Base-by-base conservation (phyloP, 2,797 vertebrate genomes). In the Oryzias dopingdopingensis region DNA sequence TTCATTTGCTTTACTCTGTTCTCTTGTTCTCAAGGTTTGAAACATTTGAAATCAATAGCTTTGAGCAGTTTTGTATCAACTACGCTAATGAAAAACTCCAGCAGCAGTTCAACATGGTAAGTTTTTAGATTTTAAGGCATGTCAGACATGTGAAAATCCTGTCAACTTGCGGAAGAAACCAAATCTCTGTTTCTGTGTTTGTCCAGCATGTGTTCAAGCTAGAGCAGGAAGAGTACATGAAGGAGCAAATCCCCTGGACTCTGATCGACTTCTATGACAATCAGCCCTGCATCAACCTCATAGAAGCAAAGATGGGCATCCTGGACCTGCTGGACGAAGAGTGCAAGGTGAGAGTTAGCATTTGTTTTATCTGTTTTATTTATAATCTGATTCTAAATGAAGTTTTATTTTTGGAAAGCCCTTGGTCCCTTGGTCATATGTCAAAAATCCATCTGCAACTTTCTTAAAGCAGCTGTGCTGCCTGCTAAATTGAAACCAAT, bases 11-110 rank as follows among this genome's bases (percentile, higher is more conserved):
- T 62, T 3, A 29, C 24, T 73, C 59, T 72, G 14, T 45, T 50
- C 29, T 23, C 74, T 70, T 71, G n/a, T 40, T 59, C 40, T 29
- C 4, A 80, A 99, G 97, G 80, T 99, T 99, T 89, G 97, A 99
- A 88, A 99, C 97, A 0, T 99, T 99, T 59, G 97, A 99, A 81
- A 95, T 96, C 89, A 99, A 99, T 92, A 99, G 97, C 87, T 99
- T 99, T 84, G 97, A 99, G 84, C 97, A 99, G 81, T 99, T 99
- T 85, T 99, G 97, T 76, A 99, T 99, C 78, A 99, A 99, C 90
- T 99, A 99, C 41, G 97, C 97, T 75, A 99, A 99, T 2, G 97
- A 99, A 85, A 99, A 99, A 63, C 94, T 99, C n/a, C 97, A 99
- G 86, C 97, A 99, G 49, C 97, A 99, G 74, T 99, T 99, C 85